Evolutionary conservation across 2,888 invertebrate genomes (phyloP).

Genomic region (Toxonevra muliebris): DNA sequence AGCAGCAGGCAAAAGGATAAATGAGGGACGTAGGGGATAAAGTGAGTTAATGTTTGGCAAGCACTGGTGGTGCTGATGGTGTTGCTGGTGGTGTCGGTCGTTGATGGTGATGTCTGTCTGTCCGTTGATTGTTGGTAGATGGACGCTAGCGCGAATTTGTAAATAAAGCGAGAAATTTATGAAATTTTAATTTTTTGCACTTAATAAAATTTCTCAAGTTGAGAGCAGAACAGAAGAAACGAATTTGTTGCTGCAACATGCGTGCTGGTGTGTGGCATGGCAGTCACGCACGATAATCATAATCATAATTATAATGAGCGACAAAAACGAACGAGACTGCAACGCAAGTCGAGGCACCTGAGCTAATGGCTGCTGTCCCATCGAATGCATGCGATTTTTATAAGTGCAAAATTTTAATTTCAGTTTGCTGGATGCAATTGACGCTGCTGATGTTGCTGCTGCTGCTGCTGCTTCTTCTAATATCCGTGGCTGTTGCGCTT

Average conservation of each 20-base stretch:
- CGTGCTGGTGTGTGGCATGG: constrained; percentile 21
- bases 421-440: not conserved
- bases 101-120: too few relatives aligned
- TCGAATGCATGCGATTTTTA: not conserved
- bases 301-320: constrained; percentile 41
- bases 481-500: constrained; percentile 12
- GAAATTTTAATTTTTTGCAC: constrained; percentile 25
- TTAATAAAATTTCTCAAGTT: constrained; percentile 20
- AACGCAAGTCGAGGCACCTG: constrained; percentile 4
- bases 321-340: not conserved
- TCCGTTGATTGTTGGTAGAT: not conserved
- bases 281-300: constrained; percentile 33
- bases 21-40: too few relatives aligned
- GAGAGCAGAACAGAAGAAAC: not conserved
- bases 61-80: not conserved
- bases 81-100: not conserved
- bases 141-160: not conserved
- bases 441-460: constrained; percentile 8
- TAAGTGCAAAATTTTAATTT: not conserved
- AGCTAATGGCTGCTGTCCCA: not conserved
- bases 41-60: too few relatives aligned
- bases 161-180: constrained; percentile 15
- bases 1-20: too few relatives aligned
- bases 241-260: not conserved
- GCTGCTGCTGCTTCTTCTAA: constrained; percentile 19